Percentiles rank a stretch among this genome's conserved stretches.
Evolutionary conservation across 2,888 invertebrate species (phyloP).

Genomic region (Cheilosia urbana): DNA sequence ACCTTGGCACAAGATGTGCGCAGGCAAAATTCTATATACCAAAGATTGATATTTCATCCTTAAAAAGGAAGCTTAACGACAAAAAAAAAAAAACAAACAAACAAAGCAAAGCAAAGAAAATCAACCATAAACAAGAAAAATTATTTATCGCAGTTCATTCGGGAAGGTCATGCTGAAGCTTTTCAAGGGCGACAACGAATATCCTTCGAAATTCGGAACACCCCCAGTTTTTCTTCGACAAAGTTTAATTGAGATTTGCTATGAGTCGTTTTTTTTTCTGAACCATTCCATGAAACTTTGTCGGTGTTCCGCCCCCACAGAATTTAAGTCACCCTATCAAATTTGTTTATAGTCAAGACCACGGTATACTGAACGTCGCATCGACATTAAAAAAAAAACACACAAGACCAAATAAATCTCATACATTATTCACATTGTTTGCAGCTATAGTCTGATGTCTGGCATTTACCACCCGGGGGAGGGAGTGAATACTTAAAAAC

Average conservation of each 20-base stretch:
- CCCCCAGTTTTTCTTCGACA: neutral
- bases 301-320: constrained; percentile 6
- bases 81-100: neutral
- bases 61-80: constrained; percentile 23
- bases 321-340: constrained; percentile 13
- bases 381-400: constrained; percentile 22
- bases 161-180: constrained; percentile 28
- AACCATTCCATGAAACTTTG: neutral
- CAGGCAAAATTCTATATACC: constrained; percentile 4
- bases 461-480: constrained; percentile 10
- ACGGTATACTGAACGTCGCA: constrained; percentile 2
- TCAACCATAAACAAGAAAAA: constrained; percentile 32
- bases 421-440: constrained; percentile 71
- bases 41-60: constrained; percentile 54
- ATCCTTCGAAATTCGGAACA: neutral
- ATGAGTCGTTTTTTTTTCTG: neutral
- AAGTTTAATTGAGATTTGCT: constrained; percentile 36
- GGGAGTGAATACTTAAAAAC: constrained; percentile 27
- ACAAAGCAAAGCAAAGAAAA: neutral
- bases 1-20: constrained; percentile 56
- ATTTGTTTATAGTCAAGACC: neutral
- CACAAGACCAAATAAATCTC: constrained; percentile 57
- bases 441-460: constrained; percentile 67
- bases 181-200: constrained; percentile 37
- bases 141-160: constrained; percentile 14